These are phyloP conservation scores for Cricetomys ansorgei DNA, from an alignment of 2,113 vertebrate genomes.

Conservation along the genomic window DNA sequence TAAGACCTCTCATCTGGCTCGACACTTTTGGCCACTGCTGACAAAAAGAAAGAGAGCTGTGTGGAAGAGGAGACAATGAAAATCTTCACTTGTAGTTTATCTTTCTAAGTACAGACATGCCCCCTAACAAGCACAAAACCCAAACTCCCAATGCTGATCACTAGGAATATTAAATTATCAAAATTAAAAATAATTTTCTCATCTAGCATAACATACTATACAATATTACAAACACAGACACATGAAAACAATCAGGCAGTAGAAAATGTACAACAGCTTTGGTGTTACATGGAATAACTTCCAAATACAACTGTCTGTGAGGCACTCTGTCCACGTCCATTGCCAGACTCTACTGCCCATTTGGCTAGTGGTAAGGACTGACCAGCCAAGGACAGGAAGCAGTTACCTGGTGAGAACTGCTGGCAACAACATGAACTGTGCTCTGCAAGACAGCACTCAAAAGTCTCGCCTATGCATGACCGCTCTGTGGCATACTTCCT, in stretches of 20 bases:
- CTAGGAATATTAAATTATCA: constrained; percentile 85
- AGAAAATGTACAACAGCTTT: constrained; percentile 91
- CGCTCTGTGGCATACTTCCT: constrained; percentile 87
- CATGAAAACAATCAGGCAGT: constrained; percentile 87
- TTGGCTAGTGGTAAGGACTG: constrained; percentile 69
- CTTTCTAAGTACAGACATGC: constrained; percentile 64
- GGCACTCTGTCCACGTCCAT: constrained; percentile 81
- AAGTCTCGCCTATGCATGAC: constrained; percentile 78
- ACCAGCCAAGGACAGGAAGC: constrained; percentile 68
- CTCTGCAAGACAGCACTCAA: constrained; percentile 72
- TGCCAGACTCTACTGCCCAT: constrained; percentile 78
- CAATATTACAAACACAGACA: constrained; percentile 88
- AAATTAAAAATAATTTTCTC: constrained; percentile 85
- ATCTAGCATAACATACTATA: constrained; percentile 87
- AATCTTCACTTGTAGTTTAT: constrained; percentile 30
- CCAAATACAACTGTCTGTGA: constrained; percentile 83
- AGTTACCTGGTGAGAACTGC: constrained; percentile 74
- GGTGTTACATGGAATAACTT: constrained; percentile 87
- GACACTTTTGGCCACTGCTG: constrained; percentile 45
- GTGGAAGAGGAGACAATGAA: background rate
- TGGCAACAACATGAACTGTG: constrained; percentile 74
- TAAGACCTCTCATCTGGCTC: background rate
- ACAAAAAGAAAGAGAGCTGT: background rate
- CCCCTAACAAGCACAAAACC: constrained; percentile 75
- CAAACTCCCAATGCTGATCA: constrained; percentile 82